A percentile compares a stretch with the other conserved stretches of the same genome.
These are phyloP conservation scores for Cistogaster globosa DNA, from an alignment of 2,888 invertebrate species.

Conservation along the genomic window DNA sequence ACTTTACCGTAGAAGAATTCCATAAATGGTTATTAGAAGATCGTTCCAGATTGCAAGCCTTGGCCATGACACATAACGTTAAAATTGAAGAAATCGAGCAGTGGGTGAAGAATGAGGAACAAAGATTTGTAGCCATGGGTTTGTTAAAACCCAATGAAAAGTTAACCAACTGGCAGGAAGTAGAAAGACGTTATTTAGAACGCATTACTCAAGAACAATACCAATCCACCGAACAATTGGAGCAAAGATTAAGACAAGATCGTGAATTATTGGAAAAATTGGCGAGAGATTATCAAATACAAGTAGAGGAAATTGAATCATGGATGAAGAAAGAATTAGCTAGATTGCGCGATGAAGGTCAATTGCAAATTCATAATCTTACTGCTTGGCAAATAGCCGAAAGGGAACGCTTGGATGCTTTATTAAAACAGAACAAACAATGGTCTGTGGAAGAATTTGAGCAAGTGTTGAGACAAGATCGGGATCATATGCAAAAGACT, in stretches of 20 bases:
- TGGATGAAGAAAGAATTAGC: constrained; percentile 80
- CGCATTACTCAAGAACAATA: constrained; percentile 79
- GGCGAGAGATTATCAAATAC: constrained; percentile 80
- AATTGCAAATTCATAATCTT: constrained; percentile 80
- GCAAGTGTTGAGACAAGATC: constrained; percentile 77
- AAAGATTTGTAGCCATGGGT: constrained; percentile 79
- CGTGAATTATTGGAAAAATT: constrained; percentile 78
- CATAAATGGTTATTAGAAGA: constrained; percentile 80
- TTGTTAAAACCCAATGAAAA: constrained; percentile 79
- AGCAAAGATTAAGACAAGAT: constrained; percentile 79
- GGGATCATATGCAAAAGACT: constrained; percentile 80
- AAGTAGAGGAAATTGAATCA: constrained; percentile 80
- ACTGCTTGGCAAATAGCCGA: constrained; percentile 80
- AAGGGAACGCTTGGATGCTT: constrained; percentile 76
- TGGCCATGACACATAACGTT: constrained; percentile 80
- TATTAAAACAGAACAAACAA: constrained; percentile 78
- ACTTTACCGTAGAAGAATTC: constrained; percentile 80
- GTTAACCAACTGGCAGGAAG: constrained; percentile 80
- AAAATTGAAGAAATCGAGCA: constrained; percentile 80
- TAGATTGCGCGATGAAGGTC: constrained; percentile 80
- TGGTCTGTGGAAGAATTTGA: constrained; percentile 80
- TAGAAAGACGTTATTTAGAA: constrained; percentile 80
- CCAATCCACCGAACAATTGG: constrained; percentile 80
- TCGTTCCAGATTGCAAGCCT: constrained; percentile 77
- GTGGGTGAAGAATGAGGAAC: constrained; percentile 79